phyloP scores from a whole-genome alignment of 2,797 vertebrate species.

The Leptatherina wallacei region DNA sequence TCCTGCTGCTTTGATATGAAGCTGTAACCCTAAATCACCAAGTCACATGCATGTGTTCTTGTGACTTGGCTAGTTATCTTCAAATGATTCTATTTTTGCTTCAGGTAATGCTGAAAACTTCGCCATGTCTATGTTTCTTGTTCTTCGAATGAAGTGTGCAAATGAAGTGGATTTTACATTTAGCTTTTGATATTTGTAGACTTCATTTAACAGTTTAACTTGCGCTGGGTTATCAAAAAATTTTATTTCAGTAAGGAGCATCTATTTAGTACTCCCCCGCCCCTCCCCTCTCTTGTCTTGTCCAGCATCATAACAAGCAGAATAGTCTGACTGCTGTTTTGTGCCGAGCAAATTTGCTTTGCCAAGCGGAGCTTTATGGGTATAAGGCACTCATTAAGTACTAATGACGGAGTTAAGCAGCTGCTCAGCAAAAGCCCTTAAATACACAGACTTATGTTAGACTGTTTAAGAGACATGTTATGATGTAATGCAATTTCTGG shows the following conservation, averaged over 20 bases:
- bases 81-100: background rate
- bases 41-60: constrained; percentile 21
- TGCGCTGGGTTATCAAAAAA: background rate
- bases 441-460: background rate
- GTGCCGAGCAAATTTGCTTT: too few relatives aligned
- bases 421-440: constrained; percentile 4
- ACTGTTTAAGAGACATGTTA: background rate
- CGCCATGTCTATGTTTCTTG: background rate
- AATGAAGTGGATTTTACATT: background rate
- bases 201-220: constrained; percentile 4
- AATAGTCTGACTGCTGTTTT: too few relatives aligned
- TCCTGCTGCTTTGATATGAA: constrained; percentile 3
- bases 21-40: constrained; percentile 13
- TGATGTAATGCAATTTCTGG: background rate
- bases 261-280: constrained; percentile 3
- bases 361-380: too few relatives aligned
- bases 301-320: too few relatives aligned
- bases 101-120: constrained; percentile 10
- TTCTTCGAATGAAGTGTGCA: background rate
- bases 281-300: too few relatives aligned
- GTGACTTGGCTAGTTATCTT: background rate
- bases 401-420: background rate
- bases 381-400: too few relatives aligned
- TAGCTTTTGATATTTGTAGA: background rate
- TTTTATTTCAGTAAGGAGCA: background rate